A percentile compares a stretch with the other conserved stretches of the same genome.
phyloP scores from a whole-genome alignment of 2,888 invertebrate genomes.

The Rhopalosiphum nymphaeae region DNA sequence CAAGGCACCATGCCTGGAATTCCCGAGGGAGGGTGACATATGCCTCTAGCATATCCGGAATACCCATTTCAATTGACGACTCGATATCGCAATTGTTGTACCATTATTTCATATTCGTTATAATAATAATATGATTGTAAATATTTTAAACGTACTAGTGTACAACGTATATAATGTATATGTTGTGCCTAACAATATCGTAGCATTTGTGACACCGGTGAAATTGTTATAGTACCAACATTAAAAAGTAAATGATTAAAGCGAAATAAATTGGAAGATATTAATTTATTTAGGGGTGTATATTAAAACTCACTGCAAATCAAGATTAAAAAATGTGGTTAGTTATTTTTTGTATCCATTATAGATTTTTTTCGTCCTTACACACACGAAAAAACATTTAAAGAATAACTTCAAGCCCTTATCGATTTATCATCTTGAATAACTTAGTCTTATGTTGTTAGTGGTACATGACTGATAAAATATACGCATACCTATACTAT shows the following conservation, averaged over 20 bases:
- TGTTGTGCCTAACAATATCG: background rate
- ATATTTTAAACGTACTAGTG: background rate
- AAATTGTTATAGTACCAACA: background rate
- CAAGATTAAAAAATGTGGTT: background rate
- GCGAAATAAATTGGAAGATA: background rate
- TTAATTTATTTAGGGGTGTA: background rate
- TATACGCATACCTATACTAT: background rate
- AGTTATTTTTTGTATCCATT: background rate
- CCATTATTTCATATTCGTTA: background rate
- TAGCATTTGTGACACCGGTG: background rate
- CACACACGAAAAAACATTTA: background rate
- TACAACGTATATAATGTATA: background rate
- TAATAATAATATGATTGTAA: background rate
- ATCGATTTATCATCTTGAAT: background rate
- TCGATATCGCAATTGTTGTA: background rate
- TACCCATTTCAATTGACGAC: background rate
- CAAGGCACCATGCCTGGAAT: background rate
- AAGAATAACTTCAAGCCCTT: background rate
- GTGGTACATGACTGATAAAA: background rate
- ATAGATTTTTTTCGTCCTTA: background rate
- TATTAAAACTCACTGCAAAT: background rate
- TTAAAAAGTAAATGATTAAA: background rate
- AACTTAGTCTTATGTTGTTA: background rate
- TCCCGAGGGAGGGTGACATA: background rate
- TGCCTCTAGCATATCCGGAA: background rate